phyloP scores from a whole-genome alignment of 2,113 vertebrate genomes.

The Chaetodon trifascialis region DNA sequence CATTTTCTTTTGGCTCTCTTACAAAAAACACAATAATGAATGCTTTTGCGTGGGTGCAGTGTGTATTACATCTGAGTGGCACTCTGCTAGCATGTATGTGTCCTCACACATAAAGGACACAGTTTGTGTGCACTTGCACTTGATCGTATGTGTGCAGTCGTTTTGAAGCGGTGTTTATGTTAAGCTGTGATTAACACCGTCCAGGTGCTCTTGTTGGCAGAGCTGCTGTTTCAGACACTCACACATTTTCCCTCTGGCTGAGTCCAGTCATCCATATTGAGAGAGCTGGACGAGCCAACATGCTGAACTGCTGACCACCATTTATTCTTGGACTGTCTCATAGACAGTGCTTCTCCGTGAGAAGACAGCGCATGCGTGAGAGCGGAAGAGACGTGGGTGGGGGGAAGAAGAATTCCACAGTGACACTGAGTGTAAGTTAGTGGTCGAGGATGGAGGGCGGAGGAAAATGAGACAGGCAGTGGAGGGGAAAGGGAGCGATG shows the following conservation, averaged over 20 bases:
- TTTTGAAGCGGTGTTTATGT: slow-evolving; percentile 90
- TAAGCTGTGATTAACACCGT: slow-evolving; percentile 92
- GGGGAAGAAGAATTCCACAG: slow-evolving; percentile 68
- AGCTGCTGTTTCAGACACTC: slow-evolving; percentile 80
- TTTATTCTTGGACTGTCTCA: slow-evolving; percentile 84
- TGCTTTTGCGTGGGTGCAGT: slow-evolving; percentile 4
- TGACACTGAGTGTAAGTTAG: slow-evolving; percentile 69
- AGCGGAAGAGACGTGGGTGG: slow-evolving; percentile 37
- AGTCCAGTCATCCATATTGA: slow-evolving; percentile 83
- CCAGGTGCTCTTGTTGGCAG: slow-evolving; percentile 93
- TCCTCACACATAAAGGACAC: slow-evolving; percentile 52
- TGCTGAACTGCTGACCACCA: slow-evolving; percentile 88
- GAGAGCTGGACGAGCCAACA: slow-evolving; percentile 78
- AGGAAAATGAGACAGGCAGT: slow-evolving; percentile 35
- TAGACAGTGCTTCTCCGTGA: slow-evolving; percentile 73
- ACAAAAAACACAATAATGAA: slow-evolving; percentile 33
- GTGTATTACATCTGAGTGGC: slow-evolving; percentile 57
- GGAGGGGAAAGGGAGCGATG: slow-evolving; percentile 27
- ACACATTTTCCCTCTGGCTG: slow-evolving; percentile 84
- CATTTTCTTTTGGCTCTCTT: slow-evolving; percentile 10
- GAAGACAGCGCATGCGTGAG: slow-evolving; percentile 66
- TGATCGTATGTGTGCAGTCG: slow-evolving; percentile 78
- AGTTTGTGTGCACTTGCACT: slow-evolving; percentile 47
- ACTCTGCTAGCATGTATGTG: slow-evolving; percentile 23
- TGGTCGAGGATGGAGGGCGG: slow-evolving; percentile 53